Base-by-base conservation (phyloP, 2,113 vertebrate species). In the Phrynosoma platyrhinos region DNA sequence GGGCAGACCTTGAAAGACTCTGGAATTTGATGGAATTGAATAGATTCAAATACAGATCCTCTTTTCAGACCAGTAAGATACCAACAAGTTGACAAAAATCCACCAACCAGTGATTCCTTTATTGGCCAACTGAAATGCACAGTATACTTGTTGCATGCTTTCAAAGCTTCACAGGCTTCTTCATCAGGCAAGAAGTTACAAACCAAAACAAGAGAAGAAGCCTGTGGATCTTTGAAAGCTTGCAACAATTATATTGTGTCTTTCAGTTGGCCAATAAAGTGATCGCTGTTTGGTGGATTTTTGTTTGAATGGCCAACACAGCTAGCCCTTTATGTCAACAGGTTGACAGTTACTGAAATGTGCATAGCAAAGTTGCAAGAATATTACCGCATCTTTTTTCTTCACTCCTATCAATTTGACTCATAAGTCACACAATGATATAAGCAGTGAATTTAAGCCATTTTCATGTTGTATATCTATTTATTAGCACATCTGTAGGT, bases 401-500 rank as follows among this genome's bases (percentile, higher is more conserved):
- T 71, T 4, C 75, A 3, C 18, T 87, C 27, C 8, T 78, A 20
- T 32, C 7, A 84, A 3, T 64, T 69, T 79, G 64, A 93, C 10
- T 82, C 27, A 87, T 74, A 89, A 87, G 75, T 83, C 27, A 84
- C 5, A 55, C 40, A 79, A 27, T 10, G 30, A 78, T 40, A 55
- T 69, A 69, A 79, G 27, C 62, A 53, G 12, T 42, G 66, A 25
- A 30, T 74, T 88, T 87, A 0, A 87, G 87, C 72, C 20, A 91
- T 2, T 83, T 85, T 47, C 30, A 52, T 79, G 69, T 55, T 66
- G 52, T 71, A 81, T 77, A 71, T 81, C 8, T 80, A 87, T 88
- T 91, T 95, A 89, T 93, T 89, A 87, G 9, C 58, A 84, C 0
- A 18, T 0, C 0, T 20, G 85, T 84, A 91, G 90, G 84, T 85